Evolutionary conservation across 2,113 vertebrate genomes (phyloP), one percentile per base, ranked within the genome.

Genomic region (Erpornis zantholeuca): DNA sequence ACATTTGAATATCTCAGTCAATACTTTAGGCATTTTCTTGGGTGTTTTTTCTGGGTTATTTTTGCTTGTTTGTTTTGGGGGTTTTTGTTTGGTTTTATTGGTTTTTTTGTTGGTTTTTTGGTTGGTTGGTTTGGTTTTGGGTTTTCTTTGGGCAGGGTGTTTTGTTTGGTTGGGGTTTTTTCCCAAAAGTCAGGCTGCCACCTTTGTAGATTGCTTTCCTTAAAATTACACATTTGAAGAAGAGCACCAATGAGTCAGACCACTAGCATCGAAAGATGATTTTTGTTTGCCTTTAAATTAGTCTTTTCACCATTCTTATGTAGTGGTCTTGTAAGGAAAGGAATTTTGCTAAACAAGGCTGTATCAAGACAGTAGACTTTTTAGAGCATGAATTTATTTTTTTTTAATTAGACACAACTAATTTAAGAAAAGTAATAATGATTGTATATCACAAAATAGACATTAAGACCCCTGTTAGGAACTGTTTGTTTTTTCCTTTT

Each of bases 121-220:
- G 8, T 60, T 44, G 15, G 0, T 71, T 20, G 9, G 7, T 40
- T 63, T 17, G 7, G 25, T 6, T 33, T 54, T 4, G 3, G 4
- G 15, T 1, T 4, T 50, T 44, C 40, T 12, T 2, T 15, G 15
- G 5, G 10, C 3, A 7, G 11, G 3, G 3, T 33, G 21, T 12
- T 38, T n/a, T 19, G 19, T 8, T 49, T 49, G 12, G 7, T 53
- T 42, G 21, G 35, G 3, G 4, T 14, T 31, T 31, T 33, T 75
- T 53, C 42, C 31, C 31, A 49, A 42, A 70, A 65, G 20, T 56
- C 27, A 60, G 40, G 59, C 27, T 54, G 15, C 40, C 7, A 47
- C 5, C 19, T 66, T 29, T 75, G 63, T 17, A 84, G 52, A 68
- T 47, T 68, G 7, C 16, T 69, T 65, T 50, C 21, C 59, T 69